These are phyloP conservation scores for Leptura quadrifasciata DNA, from an alignment of 2,888 invertebrate genomes.

Conservation along the genomic window DNA sequence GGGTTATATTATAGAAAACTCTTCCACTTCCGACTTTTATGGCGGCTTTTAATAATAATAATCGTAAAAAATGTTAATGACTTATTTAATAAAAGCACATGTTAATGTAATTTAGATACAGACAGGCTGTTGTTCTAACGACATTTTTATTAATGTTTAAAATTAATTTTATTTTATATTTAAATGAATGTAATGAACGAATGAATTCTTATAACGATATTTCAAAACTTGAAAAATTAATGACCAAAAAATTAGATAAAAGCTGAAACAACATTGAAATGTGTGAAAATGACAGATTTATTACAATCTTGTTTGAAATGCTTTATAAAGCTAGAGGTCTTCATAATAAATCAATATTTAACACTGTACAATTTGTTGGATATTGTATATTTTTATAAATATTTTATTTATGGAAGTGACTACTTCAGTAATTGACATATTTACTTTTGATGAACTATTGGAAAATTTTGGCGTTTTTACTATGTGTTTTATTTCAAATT, in stretches of 20 bases:
- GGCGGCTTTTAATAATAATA: conserved; percentile 57
- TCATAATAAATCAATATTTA: conserved; percentile 36
- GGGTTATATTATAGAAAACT: conserved; percentile 60
- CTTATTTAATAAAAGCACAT: conserved; percentile 47
- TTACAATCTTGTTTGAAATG: conserved; percentile 23
- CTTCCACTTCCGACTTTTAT: conserved; percentile 61
- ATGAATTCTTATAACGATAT: neutral
- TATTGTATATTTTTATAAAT: conserved; percentile 34
- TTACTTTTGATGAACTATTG: conserved; percentile 24
- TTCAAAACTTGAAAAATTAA: conserved; percentile 21
- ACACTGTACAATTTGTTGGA: conserved; percentile 29
- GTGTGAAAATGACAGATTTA: conserved; percentile 33
- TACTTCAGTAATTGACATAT: conserved; percentile 36
- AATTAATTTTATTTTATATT: conserved; percentile 33
- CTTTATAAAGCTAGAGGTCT: conserved; percentile 14
- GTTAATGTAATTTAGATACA: conserved; percentile 39
- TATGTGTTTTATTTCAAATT: conserved; percentile 9
- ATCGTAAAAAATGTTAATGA: conserved; percentile 53
- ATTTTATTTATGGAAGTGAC: conserved; percentile 25
- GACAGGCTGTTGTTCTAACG: conserved; percentile 36
- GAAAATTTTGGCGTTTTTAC: conserved; percentile 35
- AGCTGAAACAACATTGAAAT: conserved; percentile 32
- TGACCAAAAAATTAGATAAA: neutral
- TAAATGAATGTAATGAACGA: conserved; percentile 11
- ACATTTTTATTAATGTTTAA: conserved; percentile 40